A percentile compares a stretch with the other conserved stretches of the same genome.
Conservation (phyloP, 2,888 invertebrate species). For the Drosophila mimetica region DNA sequence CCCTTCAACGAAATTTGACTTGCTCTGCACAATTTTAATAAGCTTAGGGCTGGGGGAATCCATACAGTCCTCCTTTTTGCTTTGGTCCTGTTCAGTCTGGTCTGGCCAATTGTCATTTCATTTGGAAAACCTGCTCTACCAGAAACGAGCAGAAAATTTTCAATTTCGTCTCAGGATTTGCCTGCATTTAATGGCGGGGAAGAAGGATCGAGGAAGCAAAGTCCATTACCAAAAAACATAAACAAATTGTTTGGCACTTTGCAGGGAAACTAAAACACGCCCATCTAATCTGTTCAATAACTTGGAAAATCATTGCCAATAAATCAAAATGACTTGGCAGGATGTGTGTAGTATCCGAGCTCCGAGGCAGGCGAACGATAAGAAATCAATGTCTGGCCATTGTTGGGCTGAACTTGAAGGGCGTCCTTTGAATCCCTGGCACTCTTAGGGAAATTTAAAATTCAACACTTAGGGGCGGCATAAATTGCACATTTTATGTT, state of each 20-base stretch:
- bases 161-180: constrained; percentile 62
- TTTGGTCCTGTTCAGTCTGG: constrained; percentile 30
- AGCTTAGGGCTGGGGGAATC: constrained; percentile 39
- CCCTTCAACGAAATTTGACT: constrained; percentile 60
- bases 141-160: constrained; percentile 70
- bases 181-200: constrained; percentile 71
- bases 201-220: constrained; percentile 31
- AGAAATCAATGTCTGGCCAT: constrained; percentile 46
- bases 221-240: constrained; percentile 56
- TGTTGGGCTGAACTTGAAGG: constrained; percentile 53
- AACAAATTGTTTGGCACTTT: constrained; percentile 75
- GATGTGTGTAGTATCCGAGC: constrained; percentile 47
- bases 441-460: constrained; percentile 63
- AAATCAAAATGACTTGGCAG: constrained; percentile 83
- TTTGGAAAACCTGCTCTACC: constrained; percentile 69
- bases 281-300: constrained; percentile 83
- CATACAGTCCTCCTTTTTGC: constrained; percentile 35
- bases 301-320: constrained; percentile 83
- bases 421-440: constrained; percentile 47
- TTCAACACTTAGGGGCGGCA: constrained; percentile 65
- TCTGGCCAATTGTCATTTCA: constrained; percentile 70
- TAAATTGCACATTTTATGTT: constrained; percentile 70
- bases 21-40: constrained; percentile 64
- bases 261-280: constrained; percentile 68
- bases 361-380: constrained; percentile 28